These are phyloP conservation scores for Lasiommata megera DNA, from an alignment of 2,888 invertebrate species.

Conservation along the genomic window DNA sequence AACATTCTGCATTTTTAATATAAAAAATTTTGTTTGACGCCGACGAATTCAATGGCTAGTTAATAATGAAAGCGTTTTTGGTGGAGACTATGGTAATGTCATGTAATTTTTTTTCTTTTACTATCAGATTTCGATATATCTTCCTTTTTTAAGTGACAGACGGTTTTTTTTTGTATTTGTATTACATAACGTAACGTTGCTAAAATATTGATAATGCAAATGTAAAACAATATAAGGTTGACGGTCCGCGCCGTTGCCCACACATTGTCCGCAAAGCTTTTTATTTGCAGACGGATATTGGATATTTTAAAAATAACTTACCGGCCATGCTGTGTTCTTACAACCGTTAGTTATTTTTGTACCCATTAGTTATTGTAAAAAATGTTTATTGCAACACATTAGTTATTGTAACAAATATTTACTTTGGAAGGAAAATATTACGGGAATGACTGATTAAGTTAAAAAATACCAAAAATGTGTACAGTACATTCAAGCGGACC, in stretches of 20 bases:
- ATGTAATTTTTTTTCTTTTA: too few relatives aligned
- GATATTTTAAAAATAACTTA: background rate
- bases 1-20: too few relatives aligned
- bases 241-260: background rate
- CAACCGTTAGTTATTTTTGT: slow-evolving; percentile 5
- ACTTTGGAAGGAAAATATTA: background rate
- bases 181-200: background rate
- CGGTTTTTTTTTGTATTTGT: too few relatives aligned
- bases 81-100: too few relatives aligned
- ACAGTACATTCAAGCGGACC: too few relatives aligned
- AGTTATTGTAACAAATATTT: slow-evolving; percentile 3
- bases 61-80: too few relatives aligned
- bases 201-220: background rate
- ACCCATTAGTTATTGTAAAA: slow-evolving; percentile 7
- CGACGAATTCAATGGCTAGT: too few relatives aligned
- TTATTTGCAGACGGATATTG: background rate
- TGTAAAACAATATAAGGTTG: background rate
- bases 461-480: too few relatives aligned
- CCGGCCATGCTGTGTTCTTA: background rate
- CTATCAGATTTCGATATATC: too few relatives aligned
- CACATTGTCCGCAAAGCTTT: background rate
- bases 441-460: background rate
- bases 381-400: slow-evolving; percentile 3
- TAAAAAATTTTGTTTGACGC: too few relatives aligned
- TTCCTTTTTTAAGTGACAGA: too few relatives aligned